A percentile compares a stretch with the other conserved stretches of the same genome.
Conservation (phyloP, 2,113 vertebrate genomes). For the Mus pahari region DNA sequence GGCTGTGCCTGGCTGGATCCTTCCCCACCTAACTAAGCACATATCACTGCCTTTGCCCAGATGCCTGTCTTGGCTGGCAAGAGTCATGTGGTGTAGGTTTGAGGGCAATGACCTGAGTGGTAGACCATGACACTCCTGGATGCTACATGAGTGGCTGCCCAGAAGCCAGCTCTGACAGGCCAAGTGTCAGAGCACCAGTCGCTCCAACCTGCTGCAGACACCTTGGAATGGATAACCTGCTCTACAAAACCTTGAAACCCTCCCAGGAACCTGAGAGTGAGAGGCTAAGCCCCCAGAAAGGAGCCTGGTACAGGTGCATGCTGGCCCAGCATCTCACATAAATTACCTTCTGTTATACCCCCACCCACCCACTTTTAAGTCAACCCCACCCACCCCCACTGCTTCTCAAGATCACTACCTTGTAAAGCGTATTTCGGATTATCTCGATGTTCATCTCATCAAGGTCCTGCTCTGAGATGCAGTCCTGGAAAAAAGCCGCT, state of each 20-base stretch:
- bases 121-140: constrained; percentile 27
- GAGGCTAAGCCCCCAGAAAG: background rate
- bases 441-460: constrained; percentile 99
- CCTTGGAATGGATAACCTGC: constrained; percentile 55
- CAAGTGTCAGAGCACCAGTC: background rate
- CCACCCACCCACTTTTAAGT: background rate
- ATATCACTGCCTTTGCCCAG: background rate
- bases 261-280: constrained; percentile 39
- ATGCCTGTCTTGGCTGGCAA: constrained; percentile 55
- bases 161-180: constrained; percentile 66
- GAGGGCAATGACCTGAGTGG: constrained; percentile 15
- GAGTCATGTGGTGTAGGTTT: background rate
- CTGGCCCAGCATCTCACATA: constrained; percentile 33
- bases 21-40: background rate
- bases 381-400: background rate
- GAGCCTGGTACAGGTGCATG: background rate
- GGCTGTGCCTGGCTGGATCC: background rate
- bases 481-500: constrained; percentile 99
- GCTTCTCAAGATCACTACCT: constrained; percentile 87
- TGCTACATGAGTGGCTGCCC: background rate
- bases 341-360: background rate
- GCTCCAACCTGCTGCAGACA: constrained; percentile 19
- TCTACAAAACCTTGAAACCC: constrained; percentile 11
- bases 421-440: constrained; percentile 98
- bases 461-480: constrained; percentile 98